phyloP scores from a whole-genome alignment of 2,888 invertebrate species.

The Limnephilus auricula region DNA sequence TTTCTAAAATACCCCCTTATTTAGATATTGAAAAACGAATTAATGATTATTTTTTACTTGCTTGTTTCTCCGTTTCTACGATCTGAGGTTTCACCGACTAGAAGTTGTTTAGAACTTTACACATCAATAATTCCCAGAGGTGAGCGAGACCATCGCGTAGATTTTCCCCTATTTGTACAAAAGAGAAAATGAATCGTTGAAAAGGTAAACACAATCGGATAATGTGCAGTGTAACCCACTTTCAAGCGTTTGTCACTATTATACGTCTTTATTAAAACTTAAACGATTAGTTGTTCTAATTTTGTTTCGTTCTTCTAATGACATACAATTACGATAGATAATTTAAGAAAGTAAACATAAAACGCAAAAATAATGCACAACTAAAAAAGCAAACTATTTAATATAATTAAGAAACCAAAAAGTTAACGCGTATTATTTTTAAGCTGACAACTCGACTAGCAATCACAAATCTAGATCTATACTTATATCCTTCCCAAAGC shows the following conservation, averaged over 20 bases:
- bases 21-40: not conserved
- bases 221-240: not conserved
- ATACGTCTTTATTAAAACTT: conserved; percentile 5
- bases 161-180: conserved; percentile 22
- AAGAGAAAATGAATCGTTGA: conserved; percentile 32
- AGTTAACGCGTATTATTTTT: too few species aligned
- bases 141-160: conserved; percentile 37
- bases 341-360: not conserved
- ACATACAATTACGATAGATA: not conserved
- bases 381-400: too few species aligned
- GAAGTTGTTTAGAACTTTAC: conserved; percentile 64
- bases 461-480: too few species aligned
- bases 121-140: conserved; percentile 60
- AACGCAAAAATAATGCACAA: not conserved
- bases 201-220: not conserved
- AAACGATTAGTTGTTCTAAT: not conserved
- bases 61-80: not conserved
- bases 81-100: not conserved
- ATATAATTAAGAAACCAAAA: too few species aligned
- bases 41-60: not conserved
- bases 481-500: too few species aligned
- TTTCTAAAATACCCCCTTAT: not conserved
- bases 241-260: not conserved
- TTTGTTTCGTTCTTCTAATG: not conserved
- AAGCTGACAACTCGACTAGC: too few species aligned